These are phyloP conservation scores for Eutolmus rufibarbis DNA, from an alignment of 2,888 invertebrate genomes.

Conservation along the genomic window DNA sequence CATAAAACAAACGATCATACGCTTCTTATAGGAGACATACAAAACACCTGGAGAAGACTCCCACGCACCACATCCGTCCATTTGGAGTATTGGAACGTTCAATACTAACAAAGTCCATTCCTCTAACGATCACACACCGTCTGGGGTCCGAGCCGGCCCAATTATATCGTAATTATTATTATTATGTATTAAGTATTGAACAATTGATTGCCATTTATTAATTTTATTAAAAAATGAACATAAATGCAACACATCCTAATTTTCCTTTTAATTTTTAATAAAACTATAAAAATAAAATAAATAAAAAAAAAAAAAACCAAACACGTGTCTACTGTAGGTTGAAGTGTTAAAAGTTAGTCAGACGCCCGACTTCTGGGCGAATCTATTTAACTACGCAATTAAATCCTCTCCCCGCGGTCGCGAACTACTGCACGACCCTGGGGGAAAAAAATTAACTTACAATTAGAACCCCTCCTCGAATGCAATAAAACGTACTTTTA, in stretches of 20 bases:
- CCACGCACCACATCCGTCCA: background rate
- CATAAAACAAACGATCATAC: background rate
- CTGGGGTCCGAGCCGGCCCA: background rate
- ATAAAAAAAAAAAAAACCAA: background rate
- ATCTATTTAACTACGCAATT: slow-evolving; percentile 8
- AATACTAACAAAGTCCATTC: slow-evolving; percentile 36
- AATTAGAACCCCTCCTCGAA: background rate
- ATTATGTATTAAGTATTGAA: background rate
- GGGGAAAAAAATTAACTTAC: background rate
- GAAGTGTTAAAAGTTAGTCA: slow-evolving; percentile 22
- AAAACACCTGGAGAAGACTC: background rate
- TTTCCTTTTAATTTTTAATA: background rate
- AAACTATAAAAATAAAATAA: background rate
- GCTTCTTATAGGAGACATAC: background rate
- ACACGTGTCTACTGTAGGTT: background rate
- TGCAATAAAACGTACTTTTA: slow-evolving; percentile 31
- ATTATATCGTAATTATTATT: background rate
- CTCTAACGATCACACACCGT: background rate
- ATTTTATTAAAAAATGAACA: slow-evolving; percentile 33
- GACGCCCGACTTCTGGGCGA: background rate
- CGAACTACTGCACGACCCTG: background rate
- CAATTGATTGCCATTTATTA: slow-evolving; percentile 36
- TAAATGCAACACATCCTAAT: slow-evolving; percentile 29
- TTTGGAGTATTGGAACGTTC: slow-evolving; percentile 35
- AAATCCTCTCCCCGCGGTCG: background rate